phyloP scores from a whole-genome alignment of 2,888 invertebrate species.

The Parthenolecanium corni region DNA sequence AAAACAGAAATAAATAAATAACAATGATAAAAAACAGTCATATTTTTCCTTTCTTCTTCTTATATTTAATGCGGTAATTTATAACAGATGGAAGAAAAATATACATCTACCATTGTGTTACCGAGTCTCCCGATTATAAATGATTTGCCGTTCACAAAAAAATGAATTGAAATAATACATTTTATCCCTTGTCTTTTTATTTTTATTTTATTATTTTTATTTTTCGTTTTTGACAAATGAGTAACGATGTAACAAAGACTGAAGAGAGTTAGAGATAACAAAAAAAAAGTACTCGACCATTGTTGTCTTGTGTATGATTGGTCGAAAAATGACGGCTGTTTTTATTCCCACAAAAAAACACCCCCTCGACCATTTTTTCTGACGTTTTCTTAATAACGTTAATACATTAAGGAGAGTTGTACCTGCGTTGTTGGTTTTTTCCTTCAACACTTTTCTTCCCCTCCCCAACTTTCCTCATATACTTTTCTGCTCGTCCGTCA shows the following conservation, averaged over 20 bases:
- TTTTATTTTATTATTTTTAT: not conserved
- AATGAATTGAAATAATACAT: constrained; percentile 10
- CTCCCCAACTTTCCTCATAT: too few relatives aligned
- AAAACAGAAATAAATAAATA: too few relatives aligned
- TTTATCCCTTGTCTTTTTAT: not conserved
- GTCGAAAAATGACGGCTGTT: constrained; percentile 25
- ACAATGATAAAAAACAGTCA: too few relatives aligned
- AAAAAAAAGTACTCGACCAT: constrained; percentile 10
- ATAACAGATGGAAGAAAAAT: constrained; percentile 8
- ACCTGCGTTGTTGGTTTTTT: constrained; percentile 5
- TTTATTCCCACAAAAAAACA: constrained; percentile 24
- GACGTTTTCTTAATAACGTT: constrained; percentile 27
- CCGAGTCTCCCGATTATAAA: constrained; percentile 25
- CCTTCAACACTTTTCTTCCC: too few relatives aligned
- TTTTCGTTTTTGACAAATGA: constrained; percentile 2
- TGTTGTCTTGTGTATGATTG: constrained; percentile 21
- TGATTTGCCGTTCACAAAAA: constrained; percentile 15
- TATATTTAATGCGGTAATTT: not conserved
- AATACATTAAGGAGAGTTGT: constrained; percentile 12
- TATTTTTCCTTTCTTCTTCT: too few relatives aligned
- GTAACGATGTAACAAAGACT: constrained; percentile 2
- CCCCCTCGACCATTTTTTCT: constrained; percentile 25
- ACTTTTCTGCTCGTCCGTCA: too few relatives aligned
- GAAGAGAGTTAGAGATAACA: too few relatives aligned
- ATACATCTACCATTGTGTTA: constrained; percentile 13